These are phyloP conservation scores for Rhabdophis nuchalis DNA, from an alignment of 2,797 vertebrate genomes.

Conservation along the genomic window DNA sequence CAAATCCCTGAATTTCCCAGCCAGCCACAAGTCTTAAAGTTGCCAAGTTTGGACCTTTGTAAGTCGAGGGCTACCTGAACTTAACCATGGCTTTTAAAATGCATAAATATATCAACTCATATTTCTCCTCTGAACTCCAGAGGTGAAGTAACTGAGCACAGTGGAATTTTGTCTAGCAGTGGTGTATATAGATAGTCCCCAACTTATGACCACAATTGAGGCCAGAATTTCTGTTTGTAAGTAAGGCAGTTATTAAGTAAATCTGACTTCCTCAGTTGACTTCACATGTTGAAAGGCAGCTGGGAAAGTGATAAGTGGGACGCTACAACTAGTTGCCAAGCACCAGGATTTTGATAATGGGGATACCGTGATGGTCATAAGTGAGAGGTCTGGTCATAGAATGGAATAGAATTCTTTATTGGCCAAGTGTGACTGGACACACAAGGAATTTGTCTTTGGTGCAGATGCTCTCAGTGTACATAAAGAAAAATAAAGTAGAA, in stretches of 20 bases:
- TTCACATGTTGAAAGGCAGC: not conserved
- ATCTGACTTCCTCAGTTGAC: not conserved
- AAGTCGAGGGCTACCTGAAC: not conserved
- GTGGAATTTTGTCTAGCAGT: not conserved
- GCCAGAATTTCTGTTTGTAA: not conserved
- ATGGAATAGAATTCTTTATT: too few species aligned
- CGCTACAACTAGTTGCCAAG: not conserved
- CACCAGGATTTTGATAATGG: not conserved
- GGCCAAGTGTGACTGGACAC: too few species aligned
- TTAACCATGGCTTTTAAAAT: not conserved
- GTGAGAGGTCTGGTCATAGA: not conserved
- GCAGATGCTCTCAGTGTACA: too few species aligned
- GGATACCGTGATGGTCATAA: not conserved
- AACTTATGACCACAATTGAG: not conserved
- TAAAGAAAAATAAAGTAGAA: too few species aligned
- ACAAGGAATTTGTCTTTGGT: too few species aligned
- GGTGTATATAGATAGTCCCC: not conserved
- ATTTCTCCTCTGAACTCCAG: not conserved
- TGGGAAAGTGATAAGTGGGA: not conserved
- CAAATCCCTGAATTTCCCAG: not conserved
- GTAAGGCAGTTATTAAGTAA: not conserved
- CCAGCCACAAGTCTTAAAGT: not conserved
- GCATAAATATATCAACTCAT: not conserved
- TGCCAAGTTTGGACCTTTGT: not conserved
- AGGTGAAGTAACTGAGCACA: not conserved